These are phyloP conservation scores for Gambelia wislizenii DNA, from an alignment of 2,797 vertebrate genomes.

Conservation along the genomic window DNA sequence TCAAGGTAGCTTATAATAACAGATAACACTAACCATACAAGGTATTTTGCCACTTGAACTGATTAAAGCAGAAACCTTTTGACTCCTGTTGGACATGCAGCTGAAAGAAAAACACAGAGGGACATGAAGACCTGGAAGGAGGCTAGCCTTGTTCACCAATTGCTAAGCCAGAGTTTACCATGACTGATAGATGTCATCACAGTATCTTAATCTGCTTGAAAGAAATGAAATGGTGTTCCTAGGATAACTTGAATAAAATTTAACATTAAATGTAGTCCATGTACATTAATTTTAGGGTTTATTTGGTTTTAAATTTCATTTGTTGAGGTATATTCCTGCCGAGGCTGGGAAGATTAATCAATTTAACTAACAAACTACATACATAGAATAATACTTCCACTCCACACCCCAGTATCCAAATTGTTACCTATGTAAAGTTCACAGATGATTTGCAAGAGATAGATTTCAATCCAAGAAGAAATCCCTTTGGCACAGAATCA, in stretches of 20 bases:
- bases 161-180: no score
- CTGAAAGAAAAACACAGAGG: no score
- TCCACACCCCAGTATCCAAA: background rate
- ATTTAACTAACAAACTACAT: background rate
- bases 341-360: background rate
- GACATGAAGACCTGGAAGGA: no score
- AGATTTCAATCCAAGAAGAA: background rate
- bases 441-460: background rate
- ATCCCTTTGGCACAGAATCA: constrained; percentile 14
- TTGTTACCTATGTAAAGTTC: background rate
- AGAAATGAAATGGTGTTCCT: background rate
- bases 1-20: no score
- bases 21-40: no score
- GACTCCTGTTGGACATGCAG: no score
- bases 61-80: no score
- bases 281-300: no score
- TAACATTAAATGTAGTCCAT: no score
- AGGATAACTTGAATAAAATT: background rate
- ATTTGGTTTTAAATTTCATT: background rate
- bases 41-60: no score
- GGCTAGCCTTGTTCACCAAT: no score
- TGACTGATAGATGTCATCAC: no score
- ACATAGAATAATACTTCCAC: background rate
- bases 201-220: background rate
- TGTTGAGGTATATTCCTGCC: background rate